Evolutionary conservation across 1,140 invertebrate species (phyloP), one percentile per base, ranked within the genome.

Genomic region (Reticulitermes speratus): DNA sequence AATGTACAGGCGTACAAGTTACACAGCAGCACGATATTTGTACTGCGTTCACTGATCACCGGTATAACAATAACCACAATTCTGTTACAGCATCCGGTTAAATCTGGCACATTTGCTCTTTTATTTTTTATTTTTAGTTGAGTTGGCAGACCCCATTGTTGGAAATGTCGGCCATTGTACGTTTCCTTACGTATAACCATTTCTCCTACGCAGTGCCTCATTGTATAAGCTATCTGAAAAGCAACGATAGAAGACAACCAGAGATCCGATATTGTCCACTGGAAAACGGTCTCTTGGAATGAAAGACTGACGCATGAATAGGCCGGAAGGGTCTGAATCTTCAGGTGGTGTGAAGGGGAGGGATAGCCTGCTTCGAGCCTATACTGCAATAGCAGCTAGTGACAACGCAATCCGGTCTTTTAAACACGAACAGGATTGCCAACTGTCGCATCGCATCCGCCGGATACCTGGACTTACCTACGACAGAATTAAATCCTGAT

Each of bases 341-440:
- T 11, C 90, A 95, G 0, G 90, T 91, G 12, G 38, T 38, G 90
- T 93, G 55, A 93, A 94, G 85, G 91, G 92, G 75, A 89, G 89
- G 5, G 65, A 75, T 11, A 0, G 65, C n/a, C n/a, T 75, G 9
- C 7, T 14, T 14, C 8, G n/a, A n/a, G 30, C 6, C 65, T 75
- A 30, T 30, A 75, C 5, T 75, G 65, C 65, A 75, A 75, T 30
- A 30, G 25, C 65, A 75, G 7, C n/a, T 75, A 75, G 25, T 30
- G 65, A 75, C 65, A 30, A 75, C 25, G 9, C 9, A 75, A 75
- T 75, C 65, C 65, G 65, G 59, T 65, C 8, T 65, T 65, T 25
- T n/a, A n/a, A 65, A 65, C 8, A 23, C 21, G 16, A 65, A 65
- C 59, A 23, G 59, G 25, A 75, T 30, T 75, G 65, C 65, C 65